Base-by-base conservation (phyloP, 92 coral and sea anemone genomes). In the Chrysogorgia sp. region DNA sequence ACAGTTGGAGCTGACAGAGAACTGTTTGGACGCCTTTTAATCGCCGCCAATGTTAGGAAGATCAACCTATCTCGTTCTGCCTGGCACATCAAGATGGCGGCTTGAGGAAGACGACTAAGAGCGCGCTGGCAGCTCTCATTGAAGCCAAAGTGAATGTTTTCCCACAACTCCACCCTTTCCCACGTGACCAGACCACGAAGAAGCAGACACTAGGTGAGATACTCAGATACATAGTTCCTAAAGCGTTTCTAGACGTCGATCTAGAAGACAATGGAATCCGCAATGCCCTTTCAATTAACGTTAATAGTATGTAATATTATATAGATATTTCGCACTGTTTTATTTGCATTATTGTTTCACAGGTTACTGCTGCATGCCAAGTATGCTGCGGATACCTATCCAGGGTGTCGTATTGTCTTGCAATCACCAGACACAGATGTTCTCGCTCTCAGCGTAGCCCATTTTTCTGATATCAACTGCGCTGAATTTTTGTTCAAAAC, bases 31-130 rank as follows among this genome's bases (percentile, higher is more conserved):
- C n/a, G n/a, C n/a, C n/a, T n/a, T n/a, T n/a, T n/a, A 37, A n/a
- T n/a, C 64, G 82, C 72, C 75, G 82, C 86, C 40, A 82, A 82
- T 57, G 76, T 40, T 34, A 60, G 82, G 34, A 81, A 82, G 66
- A 62, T 82, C 55, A 82, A 75, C 66, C 58, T 74, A 64, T 82
- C 34, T 81, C 74, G 47, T 63, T 72, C 57, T 74, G 81, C 47
- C 59, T 82, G 82, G 86, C 86, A 40, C 64, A 74, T 74, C 58
- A 70, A 59, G 72, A 81, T 81, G 81, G 85, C 71, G 72, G 70
- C 56, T 60, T 71, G 58, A 56, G 81, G 24, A 82, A 59, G 60
- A 34, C 62, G 33, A 52, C 81, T 14, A 85, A 85, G 76, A 80
- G 76, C 65, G 48, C 64, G 71, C 59, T 85, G 55, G 64, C 62